Evolutionary conservation across 2,113 vertebrate species (phyloP).

Genomic region (Clinocottus analis): DNA sequence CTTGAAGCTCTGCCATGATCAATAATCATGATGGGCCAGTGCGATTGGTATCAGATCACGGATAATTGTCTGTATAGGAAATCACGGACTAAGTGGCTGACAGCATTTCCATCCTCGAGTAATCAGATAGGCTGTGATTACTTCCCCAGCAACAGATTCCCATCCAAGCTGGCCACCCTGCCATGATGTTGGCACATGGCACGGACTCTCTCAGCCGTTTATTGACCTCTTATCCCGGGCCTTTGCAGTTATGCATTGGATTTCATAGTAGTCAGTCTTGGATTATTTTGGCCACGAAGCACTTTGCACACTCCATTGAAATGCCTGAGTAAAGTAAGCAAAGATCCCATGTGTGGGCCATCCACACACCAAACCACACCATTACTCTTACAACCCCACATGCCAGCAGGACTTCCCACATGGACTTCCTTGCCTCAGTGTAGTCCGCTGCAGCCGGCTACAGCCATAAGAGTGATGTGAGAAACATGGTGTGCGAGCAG

Average conservation of each 20-base stretch:
- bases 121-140: constrained; percentile 79
- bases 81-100: constrained; percentile 65
- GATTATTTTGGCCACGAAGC: constrained; percentile 74
- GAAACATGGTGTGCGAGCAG: constrained; percentile 58
- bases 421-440: constrained; percentile 49
- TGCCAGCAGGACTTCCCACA: constrained; percentile 69
- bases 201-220: constrained; percentile 45
- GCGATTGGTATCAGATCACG: constrained; percentile 63
- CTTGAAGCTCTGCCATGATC: constrained; percentile 69
- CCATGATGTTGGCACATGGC: constrained; percentile 56
- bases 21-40: constrained; percentile 55
- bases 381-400: constrained; percentile 77
- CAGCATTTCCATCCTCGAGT: constrained; percentile 74
- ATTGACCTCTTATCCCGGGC: constrained; percentile 68
- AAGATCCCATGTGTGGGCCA: constrained; percentile 81
- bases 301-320: constrained; percentile 77
- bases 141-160: constrained; percentile 64
- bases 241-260: constrained; percentile 51
- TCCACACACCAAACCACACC: constrained; percentile 78
- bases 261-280: constrained; percentile 67
- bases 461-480: constrained; percentile 61
- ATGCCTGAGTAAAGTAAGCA: constrained; percentile 78
- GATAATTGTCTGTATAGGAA: constrained; percentile 70
- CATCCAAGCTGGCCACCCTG: constrained; percentile 62
- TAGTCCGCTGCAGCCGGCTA: constrained; percentile 47